Percentiles rank a stretch among this genome's conserved stretches.
Conservation (phyloP, 1,140 invertebrate species). For the Gryllus bimaculatus region DNA sequence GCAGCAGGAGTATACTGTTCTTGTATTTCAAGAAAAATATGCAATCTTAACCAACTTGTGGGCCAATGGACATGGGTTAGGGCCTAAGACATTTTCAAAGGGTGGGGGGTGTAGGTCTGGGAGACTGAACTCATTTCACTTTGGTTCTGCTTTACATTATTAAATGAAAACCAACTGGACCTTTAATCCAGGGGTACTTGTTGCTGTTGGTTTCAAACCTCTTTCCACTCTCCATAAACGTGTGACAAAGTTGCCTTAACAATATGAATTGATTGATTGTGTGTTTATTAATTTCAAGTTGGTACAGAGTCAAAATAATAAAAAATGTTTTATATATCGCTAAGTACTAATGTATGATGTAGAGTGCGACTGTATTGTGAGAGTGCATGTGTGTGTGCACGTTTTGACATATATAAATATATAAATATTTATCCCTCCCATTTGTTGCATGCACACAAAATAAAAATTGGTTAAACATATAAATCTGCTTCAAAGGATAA, state of each 20-base stretch:
- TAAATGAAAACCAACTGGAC: background rate
- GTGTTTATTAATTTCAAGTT: slow-evolving; percentile 26
- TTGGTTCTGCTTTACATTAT: slow-evolving; percentile 16
- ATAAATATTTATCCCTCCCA: slow-evolving; percentile 23
- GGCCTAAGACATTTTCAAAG: slow-evolving; percentile 18
- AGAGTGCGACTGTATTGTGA: slow-evolving; percentile 21
- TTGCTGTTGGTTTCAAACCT: slow-evolving; percentile 26
- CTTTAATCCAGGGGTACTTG: slow-evolving; percentile 24
- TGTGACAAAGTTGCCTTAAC: slow-evolving; percentile 29
- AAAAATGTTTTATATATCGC: slow-evolving; percentile 25
- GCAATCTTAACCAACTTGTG: slow-evolving; percentile 9
- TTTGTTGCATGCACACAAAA: slow-evolving; percentile 16
- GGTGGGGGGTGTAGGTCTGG: slow-evolving; percentile 10
- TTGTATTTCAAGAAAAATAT: background rate
- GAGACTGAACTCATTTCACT: slow-evolving; percentile 15
- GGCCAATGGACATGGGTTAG: slow-evolving; percentile 9
- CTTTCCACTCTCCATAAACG: slow-evolving; percentile 25
- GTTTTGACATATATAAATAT: slow-evolving; percentile 20
- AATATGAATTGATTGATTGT: slow-evolving; percentile 28
- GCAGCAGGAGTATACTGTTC: slow-evolving; percentile 8
- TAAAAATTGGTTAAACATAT: slow-evolving; percentile 14
- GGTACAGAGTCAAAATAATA: slow-evolving; percentile 22
- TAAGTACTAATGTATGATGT: slow-evolving; percentile 24
- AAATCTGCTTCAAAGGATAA: slow-evolving; percentile 12
- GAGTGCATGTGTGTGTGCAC: slow-evolving; percentile 23